Evolutionary conservation across 2,113 vertebrate species (phyloP), one percentile per base, ranked within the genome.

Genomic region (Perca schrenkii): DNA sequence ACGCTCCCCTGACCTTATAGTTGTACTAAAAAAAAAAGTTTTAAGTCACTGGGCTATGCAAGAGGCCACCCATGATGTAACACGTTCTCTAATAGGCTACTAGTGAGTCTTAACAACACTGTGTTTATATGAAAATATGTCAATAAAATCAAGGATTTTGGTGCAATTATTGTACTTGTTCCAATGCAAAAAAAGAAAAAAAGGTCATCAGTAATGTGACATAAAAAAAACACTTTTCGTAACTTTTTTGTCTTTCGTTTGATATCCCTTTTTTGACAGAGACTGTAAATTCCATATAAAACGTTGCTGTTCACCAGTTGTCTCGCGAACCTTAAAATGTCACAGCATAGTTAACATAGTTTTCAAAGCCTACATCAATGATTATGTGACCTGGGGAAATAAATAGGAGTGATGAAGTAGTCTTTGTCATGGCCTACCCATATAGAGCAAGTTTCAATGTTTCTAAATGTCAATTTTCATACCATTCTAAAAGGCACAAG

Each of bases 41-140:
- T 79, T 69, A 25, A 77, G 86, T 84, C 83, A 76, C 53, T 15
- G 22, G 22, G 62, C 58, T 70, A 22, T 68, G 49, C 79, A 74
- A 54, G 80, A 64, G 87, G 85, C 80, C 90, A 90, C 89, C 81
- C 86, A 88, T 67, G 86, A 61, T 74, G 71, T 52, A 67, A 77
- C 43, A 67, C 52, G 74, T 66, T 70, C 40, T 43, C 40, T 43
- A 43, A 43, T 43, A 11, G 40, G 40, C 40, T 43, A 11, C 10
- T 11, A 43, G 40, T 43, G 14, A 61, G 43, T 65, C 22, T 57
- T 31, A 31, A 79, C 54, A n/a, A 25, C 11, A 25, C 11, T 40
- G 31, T 70, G 28, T 58, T 66, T 58, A 21, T 22, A 54, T n/a
- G 0, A 69, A 54, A n/a, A 60, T 47, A 3, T 12, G 14, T 60